These are phyloP conservation scores for Enteromius radiatus DNA, from an alignment of 2,797 vertebrate genomes.

Conservation along the genomic window DNA sequence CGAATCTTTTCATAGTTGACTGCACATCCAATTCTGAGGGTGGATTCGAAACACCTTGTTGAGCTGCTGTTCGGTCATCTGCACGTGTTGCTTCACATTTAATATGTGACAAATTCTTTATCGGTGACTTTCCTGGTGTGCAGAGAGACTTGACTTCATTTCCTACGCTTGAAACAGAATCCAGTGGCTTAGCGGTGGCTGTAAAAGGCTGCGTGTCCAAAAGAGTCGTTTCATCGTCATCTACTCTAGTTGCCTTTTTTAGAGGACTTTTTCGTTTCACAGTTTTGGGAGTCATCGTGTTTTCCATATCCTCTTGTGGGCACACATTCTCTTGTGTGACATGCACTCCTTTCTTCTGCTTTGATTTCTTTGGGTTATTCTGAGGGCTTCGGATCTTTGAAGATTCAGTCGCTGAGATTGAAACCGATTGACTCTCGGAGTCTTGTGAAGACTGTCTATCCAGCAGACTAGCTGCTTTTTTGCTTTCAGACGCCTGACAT, in stretches of 20 bases:
- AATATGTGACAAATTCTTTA: neutral
- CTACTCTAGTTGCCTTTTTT: neutral
- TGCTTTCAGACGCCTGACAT: neutral
- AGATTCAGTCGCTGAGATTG: neutral
- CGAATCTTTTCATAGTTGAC: neutral
- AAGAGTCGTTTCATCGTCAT: neutral
- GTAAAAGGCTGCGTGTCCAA: neutral
- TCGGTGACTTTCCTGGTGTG: neutral
- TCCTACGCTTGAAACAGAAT: neutral
- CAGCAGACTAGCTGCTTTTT: neutral
- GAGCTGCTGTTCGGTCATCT: neutral
- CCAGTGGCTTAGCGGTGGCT: neutral
- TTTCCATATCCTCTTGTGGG: slow-evolving; percentile 25
- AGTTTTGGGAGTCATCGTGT: neutral
- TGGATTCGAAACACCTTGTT: neutral
- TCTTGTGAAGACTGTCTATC: neutral
- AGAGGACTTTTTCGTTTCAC: slow-evolving; percentile 3
- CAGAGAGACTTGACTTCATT: neutral
- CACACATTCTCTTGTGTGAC: neutral
- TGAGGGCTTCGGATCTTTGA: neutral
- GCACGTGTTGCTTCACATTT: neutral
- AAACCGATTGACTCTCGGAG: neutral
- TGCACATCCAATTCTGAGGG: slow-evolving; percentile 7
- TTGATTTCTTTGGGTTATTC: slow-evolving; percentile 17
- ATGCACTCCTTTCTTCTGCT: slow-evolving; percentile 22